Base-by-base conservation (phyloP, 2,888 invertebrate species). In the Himalopsyche tibetana region DNA sequence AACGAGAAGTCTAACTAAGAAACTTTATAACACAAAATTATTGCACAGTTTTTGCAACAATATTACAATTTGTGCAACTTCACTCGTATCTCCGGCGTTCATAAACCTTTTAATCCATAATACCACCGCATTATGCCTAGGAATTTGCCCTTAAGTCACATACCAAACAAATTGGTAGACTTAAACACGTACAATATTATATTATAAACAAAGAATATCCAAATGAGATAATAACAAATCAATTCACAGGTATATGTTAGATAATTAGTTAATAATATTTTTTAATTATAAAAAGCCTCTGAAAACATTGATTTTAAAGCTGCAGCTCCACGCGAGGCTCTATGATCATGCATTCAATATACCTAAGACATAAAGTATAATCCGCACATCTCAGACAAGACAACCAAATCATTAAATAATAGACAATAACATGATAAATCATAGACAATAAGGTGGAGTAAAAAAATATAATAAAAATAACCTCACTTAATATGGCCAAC, bases 201-300 rank as follows among this genome's bases (percentile, higher is more conserved):
- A 15, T 36, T 74, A 69, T 69, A 8, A 74, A 36, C 38, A 74
- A 74, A 74, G 12, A 74, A 74, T 36, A 38, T 12, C 5, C 15
- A 74, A 74, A 36, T 74, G 74, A 74, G 74, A 36, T 38, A 36
- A 74, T 19, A 28, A 69, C 74, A 74, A 38, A 74, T 74, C 69
- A 74, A 74, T 74, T 74, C 74, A 74, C 74, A 74, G 74, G 74
- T 74, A 12, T 38, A 36, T 28, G 36, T 28, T 74, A 36, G 6
- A 9, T 12, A 36, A 12, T 63, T 74, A 36, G 38, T 36, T 69
- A 69, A 28, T 69, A 36, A 74, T 63, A 63, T 19, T 63, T 36
- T 38, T 36, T 74, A 74, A 74, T 51, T 74, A 74, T 74, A 74
- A 74, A 74, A 74, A 74, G 74, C 74, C 74, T 74, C 74, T 12